These are phyloP conservation scores for Zele albiditarsus DNA, from an alignment of 2,888 invertebrate species.

Conservation along the genomic window DNA sequence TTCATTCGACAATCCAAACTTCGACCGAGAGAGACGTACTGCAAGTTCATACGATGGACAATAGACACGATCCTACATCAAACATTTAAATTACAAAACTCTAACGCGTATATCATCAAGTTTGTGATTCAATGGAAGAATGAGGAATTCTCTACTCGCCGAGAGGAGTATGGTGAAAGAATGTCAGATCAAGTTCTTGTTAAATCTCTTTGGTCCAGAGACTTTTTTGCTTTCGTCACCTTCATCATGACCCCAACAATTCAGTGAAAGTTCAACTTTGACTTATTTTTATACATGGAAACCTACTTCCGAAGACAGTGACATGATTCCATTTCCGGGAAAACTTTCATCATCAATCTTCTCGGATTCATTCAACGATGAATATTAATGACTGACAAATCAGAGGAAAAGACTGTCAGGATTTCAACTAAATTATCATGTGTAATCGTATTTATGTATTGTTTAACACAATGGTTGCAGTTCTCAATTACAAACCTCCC, in stretches of 20 bases:
- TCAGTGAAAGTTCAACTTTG: too few species aligned
- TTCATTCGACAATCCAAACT: constrained; percentile 52
- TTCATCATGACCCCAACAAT: too few species aligned
- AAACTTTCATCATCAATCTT: too few species aligned
- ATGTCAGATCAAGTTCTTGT: background rate
- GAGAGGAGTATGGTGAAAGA: background rate
- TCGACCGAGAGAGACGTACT: background rate
- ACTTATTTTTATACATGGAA: too few species aligned
- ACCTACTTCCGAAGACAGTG: too few species aligned
- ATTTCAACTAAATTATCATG: too few species aligned
- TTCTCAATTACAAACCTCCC: background rate
- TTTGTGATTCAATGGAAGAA: constrained; percentile 3
- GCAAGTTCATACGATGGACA: constrained; percentile 50
- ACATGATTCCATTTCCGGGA: too few species aligned
- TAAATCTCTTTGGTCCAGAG: background rate
- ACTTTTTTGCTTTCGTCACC: too few species aligned
- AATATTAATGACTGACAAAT: too few species aligned
- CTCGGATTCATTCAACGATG: too few species aligned
- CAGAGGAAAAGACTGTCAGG: too few species aligned
- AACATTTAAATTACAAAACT: constrained; percentile 64
- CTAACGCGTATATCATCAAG: constrained; percentile 40
- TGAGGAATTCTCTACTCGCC: background rate
- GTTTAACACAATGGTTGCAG: background rate
- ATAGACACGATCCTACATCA: constrained; percentile 61
- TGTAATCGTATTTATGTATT: background rate